A percentile compares a stretch with the other conserved stretches of the same genome.
Evolutionary conservation across 92 coral and sea anemone genomes (phyloP).

Genomic region (Phymanthus crucifer): DNA sequence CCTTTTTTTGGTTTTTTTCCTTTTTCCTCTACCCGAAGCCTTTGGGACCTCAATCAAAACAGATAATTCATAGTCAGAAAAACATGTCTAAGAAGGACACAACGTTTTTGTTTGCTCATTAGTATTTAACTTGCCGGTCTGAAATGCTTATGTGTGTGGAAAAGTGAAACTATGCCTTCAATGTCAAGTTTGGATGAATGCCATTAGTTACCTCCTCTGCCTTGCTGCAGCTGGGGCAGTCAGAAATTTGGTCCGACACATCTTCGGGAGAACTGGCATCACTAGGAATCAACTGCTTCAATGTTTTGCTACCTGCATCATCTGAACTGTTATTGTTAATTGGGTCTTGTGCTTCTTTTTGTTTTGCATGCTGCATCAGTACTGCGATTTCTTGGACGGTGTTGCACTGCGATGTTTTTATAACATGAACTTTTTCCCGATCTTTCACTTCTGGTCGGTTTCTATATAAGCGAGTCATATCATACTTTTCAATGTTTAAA

Average conservation of each 20-base stretch:
- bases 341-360: conserved; percentile 15
- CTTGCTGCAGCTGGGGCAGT: neutral
- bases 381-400: conserved; percentile 13
- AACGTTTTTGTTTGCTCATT: neutral
- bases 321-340: conserved; percentile 1
- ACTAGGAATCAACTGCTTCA: neutral
- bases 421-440: conserved; percentile 11
- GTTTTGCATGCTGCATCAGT: conserved; percentile 20
- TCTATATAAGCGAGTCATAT: neutral
- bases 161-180: neutral
- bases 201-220: conserved; percentile 1
- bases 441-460: neutral
- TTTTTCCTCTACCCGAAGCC: neutral
- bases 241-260: neutral
- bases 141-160: neutral
- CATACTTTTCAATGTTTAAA: neutral
- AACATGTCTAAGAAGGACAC: neutral
- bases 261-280: neutral
- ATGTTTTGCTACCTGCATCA: neutral
- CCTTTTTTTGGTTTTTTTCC: neutral
- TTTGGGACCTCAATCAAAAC: neutral
- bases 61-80: neutral
- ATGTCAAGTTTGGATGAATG: too few relatives aligned
- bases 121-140: neutral
- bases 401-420: neutral